Conservation (phyloP, 2,888 invertebrate species). For the Cecidostiba fungosa region DNA sequence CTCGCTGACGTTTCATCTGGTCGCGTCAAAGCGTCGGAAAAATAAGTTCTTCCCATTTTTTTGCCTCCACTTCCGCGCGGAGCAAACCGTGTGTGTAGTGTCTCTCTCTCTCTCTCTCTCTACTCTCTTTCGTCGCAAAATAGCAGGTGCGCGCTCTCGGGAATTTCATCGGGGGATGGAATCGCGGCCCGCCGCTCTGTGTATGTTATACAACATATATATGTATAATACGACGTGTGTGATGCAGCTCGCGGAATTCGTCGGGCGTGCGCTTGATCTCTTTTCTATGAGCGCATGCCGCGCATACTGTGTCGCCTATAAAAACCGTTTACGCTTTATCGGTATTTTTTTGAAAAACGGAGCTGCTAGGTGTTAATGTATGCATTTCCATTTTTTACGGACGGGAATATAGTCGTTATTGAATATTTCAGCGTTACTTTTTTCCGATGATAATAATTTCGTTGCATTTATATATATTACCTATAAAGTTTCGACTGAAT, state of each 20-base stretch:
- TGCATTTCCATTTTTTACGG: background rate
- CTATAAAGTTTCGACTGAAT: too few species aligned
- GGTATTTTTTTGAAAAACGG: conserved; percentile 13
- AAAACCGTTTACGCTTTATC: conserved; percentile 31
- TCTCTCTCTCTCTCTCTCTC: background rate
- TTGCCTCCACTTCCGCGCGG: background rate
- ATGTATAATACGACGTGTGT: background rate
- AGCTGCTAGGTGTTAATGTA: background rate
- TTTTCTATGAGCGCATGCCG: background rate
- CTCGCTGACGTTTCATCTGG: background rate
- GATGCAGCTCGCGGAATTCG: conserved; percentile 20
- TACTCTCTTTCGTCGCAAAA: background rate
- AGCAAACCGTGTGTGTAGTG: background rate
- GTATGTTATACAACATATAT: background rate
- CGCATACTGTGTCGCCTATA: conserved; percentile 1
- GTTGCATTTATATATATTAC: too few species aligned
- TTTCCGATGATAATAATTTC: too few species aligned
- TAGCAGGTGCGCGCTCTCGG: conserved; percentile 10
- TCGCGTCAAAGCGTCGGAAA: conserved; percentile 15
- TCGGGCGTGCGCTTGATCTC: conserved; percentile 14
- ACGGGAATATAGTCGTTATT: background rate
- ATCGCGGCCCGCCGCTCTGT: background rate
- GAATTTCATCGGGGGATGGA: conserved; percentile 42
- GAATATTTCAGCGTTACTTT: too few species aligned
- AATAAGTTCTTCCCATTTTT: conserved; percentile 19